Percentiles rank a stretch among this genome's conserved stretches.
These are phyloP conservation scores for Strigamia maritima DNA, from an alignment of 2,888 invertebrate species.

Conservation along the genomic window DNA sequence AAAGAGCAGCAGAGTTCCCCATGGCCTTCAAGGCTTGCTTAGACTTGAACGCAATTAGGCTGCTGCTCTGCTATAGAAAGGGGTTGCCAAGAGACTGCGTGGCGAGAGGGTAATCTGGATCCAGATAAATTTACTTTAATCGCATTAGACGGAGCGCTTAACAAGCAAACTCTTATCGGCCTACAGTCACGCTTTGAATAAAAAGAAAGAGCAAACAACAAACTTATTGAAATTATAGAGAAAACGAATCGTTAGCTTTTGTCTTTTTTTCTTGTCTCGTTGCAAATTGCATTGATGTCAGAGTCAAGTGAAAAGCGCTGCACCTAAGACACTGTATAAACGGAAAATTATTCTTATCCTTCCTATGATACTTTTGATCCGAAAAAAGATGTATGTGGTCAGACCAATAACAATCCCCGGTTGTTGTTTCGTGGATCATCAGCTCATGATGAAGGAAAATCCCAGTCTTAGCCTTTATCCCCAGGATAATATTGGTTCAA, in stretches of 20 bases:
- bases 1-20: slow-evolving; percentile 27
- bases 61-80: neutral
- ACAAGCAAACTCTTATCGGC: slow-evolving; percentile 31
- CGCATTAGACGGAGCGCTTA: slow-evolving; percentile 30
- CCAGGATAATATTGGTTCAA: neutral
- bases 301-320: neutral
- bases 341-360: neutral
- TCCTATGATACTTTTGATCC: neutral
- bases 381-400: slow-evolving; percentile 13
- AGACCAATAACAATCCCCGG: slow-evolving; percentile 1
- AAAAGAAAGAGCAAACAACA: slow-evolving; percentile 18
- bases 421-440: slow-evolving; percentile 28
- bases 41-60: slow-evolving; percentile 28
- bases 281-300: neutral
- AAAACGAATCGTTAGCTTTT: neutral
- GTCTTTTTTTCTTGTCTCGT: neutral
- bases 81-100: slow-evolving; percentile 28
- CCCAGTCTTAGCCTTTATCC: neutral
- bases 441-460: neutral
- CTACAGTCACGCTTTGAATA: slow-evolving; percentile 31
- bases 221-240: slow-evolving; percentile 12
- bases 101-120: slow-evolving; percentile 31
- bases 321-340: neutral
- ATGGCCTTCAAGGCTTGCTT: slow-evolving; percentile 13
- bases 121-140: slow-evolving; percentile 32